A percentile compares a stretch with the other conserved stretches of the same genome.
These are phyloP conservation scores for Orchestia grillus DNA, from an alignment of 1,140 invertebrate species.

Conservation along the genomic window DNA sequence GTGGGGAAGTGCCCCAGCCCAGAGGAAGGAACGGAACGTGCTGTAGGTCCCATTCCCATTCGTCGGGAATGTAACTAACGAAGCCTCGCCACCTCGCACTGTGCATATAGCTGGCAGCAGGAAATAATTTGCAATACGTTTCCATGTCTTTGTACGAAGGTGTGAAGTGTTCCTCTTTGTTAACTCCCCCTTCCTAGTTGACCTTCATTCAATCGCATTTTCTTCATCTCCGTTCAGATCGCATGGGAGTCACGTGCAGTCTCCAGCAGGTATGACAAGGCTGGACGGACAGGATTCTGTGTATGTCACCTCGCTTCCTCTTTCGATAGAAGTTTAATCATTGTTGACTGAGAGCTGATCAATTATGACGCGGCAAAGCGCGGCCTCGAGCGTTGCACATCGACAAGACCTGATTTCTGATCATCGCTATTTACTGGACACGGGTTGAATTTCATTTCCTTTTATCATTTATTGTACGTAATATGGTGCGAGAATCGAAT, in stretches of 20 bases:
- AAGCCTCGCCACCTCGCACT: neutral
- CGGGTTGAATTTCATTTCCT: too few relatives aligned
- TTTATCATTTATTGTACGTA: too few relatives aligned
- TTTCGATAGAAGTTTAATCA: neutral
- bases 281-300: neutral
- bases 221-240: neutral
- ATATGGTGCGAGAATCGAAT: too few relatives aligned
- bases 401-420: too few relatives aligned
- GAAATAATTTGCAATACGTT: neutral
- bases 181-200: neutral
- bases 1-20: neutral
- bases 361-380: neutral
- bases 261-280: neutral
- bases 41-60: neutral
- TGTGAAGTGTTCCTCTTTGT: neutral
- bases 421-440: too few relatives aligned
- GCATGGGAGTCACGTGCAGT: neutral
- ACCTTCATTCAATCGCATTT: neutral
- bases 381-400: too few relatives aligned
- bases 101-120: neutral
- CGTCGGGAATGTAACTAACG: neutral
- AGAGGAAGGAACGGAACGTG: too few relatives aligned
- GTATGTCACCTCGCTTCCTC: neutral
- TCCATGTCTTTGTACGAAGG: neutral
- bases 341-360: neutral